These are phyloP conservation scores for Medauroidea extradentata DNA, from an alignment of 1,140 invertebrate species.

Conservation along the genomic window DNA sequence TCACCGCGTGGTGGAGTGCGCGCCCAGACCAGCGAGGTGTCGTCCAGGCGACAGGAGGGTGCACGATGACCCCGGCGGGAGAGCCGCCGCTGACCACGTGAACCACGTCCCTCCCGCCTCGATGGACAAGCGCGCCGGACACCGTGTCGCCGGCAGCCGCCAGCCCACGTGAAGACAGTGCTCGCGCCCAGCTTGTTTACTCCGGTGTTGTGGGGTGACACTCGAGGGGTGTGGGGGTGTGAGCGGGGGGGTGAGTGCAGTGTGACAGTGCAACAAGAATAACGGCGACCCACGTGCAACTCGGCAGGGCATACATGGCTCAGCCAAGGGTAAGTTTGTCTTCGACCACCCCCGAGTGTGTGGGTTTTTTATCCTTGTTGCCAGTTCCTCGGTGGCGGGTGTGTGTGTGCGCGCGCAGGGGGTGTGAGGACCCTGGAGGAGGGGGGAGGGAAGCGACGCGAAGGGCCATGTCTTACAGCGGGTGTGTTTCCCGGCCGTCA, in stretches of 20 bases:
- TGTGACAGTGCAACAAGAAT: slow-evolving; percentile 50
- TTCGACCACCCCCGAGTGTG: neutral
- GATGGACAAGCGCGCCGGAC: too few species aligned
- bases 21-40: neutral
- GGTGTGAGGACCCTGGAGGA: neutral
- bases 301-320: slow-evolving; percentile 60
- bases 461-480: too few species aligned
- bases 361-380: neutral
- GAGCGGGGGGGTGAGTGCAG: slow-evolving; percentile 25
- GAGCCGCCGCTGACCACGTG: too few species aligned
- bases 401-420: neutral
- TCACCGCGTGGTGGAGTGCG: neutral
- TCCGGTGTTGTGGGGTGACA: neutral
- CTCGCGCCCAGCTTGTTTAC: neutral
- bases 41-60: too few species aligned
- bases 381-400: neutral
- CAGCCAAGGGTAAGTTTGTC: slow-evolving; percentile 56
- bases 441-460: neutral
- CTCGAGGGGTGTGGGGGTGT: slow-evolving; percentile 1
- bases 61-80: too few species aligned
- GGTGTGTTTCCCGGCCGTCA: slow-evolving; percentile 15
- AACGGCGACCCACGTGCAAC: slow-evolving; percentile 49
- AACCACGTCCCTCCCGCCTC: too few species aligned
- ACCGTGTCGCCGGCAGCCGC: too few species aligned
- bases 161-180: neutral